Evolutionary conservation across 2,888 invertebrate genomes (phyloP), one percentile per base, ranked within the genome.

Genomic region (Luperina nickerlii): DNA sequence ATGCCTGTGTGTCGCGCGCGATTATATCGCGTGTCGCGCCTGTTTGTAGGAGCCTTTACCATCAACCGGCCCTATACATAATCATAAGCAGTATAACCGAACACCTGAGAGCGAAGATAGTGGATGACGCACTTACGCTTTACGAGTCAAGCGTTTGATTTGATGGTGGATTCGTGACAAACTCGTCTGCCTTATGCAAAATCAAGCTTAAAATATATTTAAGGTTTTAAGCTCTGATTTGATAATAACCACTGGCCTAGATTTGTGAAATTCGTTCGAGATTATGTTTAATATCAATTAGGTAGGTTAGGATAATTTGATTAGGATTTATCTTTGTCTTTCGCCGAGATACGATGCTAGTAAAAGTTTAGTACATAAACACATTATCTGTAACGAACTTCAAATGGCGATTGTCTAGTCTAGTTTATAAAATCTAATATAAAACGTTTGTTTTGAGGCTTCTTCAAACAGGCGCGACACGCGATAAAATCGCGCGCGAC

Each of bases 81-180:
- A 76, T 54, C 67, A 48, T 76, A 63, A 48, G 38, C n/a, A 63
- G 76, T 82, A 38, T 83, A 38, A n/a, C 45, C 11, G 4, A 62
- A 48, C 48, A 57, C 57, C 62, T 62, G 66, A 79, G 70, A 78
- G 62, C 79, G n/a, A 75, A 81, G 78, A 82, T 73, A 79, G 60
- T 72, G 51, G 62, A 15, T 87, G 78, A 83, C 84, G 82, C 45
- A 87, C 80, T 84, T 84, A 51, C 62, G 27, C 75, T 89, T 88
- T 81, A 90, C 84, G 85, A 88, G 71, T 63, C 68, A 82, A 83
- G 71, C 79, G 54, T 80, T 82, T 81, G 81, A 79, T 83, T 86
- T 83, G 84, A 84, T 83, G 79, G 74, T 65, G 60, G 62, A 45
- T 75, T 88, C 88, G 84, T 85, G 82, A 87, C 81, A 81, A 76